These are phyloP conservation scores for Acrocyrtus sp. DNA, from an alignment of 2,888 invertebrate species.

Conservation along the genomic window DNA sequence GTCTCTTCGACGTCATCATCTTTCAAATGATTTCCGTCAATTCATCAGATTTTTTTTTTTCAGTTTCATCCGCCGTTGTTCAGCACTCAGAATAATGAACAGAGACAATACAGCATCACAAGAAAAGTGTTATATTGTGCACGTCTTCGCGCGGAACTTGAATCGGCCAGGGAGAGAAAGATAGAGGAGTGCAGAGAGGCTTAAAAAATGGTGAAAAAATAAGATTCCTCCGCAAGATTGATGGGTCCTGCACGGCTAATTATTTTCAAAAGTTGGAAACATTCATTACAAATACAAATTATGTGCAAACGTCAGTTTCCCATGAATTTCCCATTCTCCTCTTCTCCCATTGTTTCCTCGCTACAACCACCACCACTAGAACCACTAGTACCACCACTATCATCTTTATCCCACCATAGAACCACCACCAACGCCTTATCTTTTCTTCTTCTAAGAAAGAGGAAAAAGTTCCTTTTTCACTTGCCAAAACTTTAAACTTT, in stretches of 20 bases:
- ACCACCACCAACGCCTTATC: constrained; percentile 15
- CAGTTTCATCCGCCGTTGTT: too few species aligned
- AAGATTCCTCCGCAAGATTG: constrained; percentile 53
- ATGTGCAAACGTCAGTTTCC: constrained; percentile 53
- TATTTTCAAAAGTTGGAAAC: constrained; percentile 61
- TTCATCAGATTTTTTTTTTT: constrained; percentile 19
- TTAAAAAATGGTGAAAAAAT: constrained; percentile 36
- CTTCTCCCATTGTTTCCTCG: constrained; percentile 26
- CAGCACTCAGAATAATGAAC: too few species aligned
- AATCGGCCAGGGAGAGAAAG: too few species aligned
- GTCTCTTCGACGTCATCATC: not conserved
- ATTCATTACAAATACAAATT: constrained; percentile 54
- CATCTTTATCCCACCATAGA: not conserved
- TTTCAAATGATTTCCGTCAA: constrained; percentile 18
- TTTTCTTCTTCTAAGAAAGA: constrained; percentile 26
- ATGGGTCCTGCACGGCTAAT: constrained; percentile 62
- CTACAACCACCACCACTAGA: constrained; percentile 12
- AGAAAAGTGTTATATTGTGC: not conserved
- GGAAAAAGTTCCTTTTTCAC: too few species aligned
- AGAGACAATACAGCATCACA: not conserved
- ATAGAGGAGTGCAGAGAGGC: too few species aligned
- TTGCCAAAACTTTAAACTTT: constrained; percentile 34
- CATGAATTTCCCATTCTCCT: constrained; percentile 49
- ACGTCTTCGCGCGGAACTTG: too few species aligned
- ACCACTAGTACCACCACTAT: constrained; percentile 1